Conservation (phyloP, 1,140 invertebrate species). For the Nilaparvata lugens region DNA sequence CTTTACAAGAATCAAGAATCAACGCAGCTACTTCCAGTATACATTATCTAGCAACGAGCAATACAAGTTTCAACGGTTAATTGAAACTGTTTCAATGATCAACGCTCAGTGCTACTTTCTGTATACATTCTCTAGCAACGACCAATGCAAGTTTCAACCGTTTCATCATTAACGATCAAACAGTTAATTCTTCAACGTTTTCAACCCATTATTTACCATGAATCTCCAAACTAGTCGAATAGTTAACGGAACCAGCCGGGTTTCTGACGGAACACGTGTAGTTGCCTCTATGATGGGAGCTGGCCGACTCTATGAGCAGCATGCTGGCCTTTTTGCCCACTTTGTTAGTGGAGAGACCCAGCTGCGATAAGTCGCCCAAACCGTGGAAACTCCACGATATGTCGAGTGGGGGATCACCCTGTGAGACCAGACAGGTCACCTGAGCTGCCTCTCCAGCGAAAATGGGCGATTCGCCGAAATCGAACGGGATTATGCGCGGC, state of each 20-base stretch:
- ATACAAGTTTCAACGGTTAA: too few relatives aligned
- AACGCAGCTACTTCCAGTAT: too few relatives aligned
- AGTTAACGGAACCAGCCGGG: conserved; percentile 30
- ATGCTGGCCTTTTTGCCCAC: conserved; percentile 56
- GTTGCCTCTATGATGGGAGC: conserved; percentile 37
- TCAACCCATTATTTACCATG: conserved; percentile 27
- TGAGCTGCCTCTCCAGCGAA: conserved; percentile 40
- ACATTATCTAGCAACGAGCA: too few relatives aligned
- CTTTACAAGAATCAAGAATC: too few relatives aligned
- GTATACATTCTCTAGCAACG: too few relatives aligned
- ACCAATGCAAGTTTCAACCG: too few relatives aligned
- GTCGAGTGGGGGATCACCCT: conserved; percentile 35
- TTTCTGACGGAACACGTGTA: conserved; percentile 42
- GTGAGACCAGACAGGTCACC: conserved; percentile 30
- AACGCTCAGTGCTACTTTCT: too few relatives aligned
- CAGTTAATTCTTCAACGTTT: too few relatives aligned
- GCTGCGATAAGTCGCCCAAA: conserved; percentile 9
- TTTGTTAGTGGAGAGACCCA: conserved; percentile 36
- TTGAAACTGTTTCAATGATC: too few relatives aligned
- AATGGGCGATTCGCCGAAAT: conserved; percentile 36
- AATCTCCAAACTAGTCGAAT: conserved; percentile 38
- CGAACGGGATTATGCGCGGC: conserved; percentile 40
- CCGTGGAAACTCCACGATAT: conserved; percentile 32
- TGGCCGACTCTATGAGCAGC: conserved; percentile 50
- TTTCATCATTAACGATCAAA: too few relatives aligned